Evolutionary conservation across 2,113 vertebrate species (phyloP), one percentile per base, ranked within the genome.

Genomic region (Sapajus apella): DNA sequence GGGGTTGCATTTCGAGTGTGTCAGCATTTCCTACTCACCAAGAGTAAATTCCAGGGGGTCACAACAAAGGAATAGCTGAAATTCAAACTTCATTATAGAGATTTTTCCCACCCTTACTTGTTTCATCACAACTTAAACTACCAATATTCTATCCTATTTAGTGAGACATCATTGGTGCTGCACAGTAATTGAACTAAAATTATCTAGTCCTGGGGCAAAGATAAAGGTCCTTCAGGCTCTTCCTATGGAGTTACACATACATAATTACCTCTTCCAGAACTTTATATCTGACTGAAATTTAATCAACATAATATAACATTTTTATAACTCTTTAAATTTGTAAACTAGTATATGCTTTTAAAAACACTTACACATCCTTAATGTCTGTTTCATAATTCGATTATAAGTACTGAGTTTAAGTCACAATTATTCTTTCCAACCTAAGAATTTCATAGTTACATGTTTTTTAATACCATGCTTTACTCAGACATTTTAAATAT

Each of bases 21-120:
- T 99, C 99, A 99, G 99, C 98, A 93, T 98, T 99, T 99, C 98
- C 86, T 97, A 72, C 98, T 98, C 97, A 97, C 98, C 98, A 98
- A 97, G 97, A 98, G 98, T 97, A 96, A 98, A 99, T 99, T 99
- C 98, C 97, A 97, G 97, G 97, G 92, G 96, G 95, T 97, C 97
- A 98, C 97, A 98, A 98, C 97, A 99, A 96, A 97, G 95, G 88
- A 90, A 97, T 91, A 95, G 81, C 84, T 97, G 97, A 97, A 87
- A 86, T 97, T 95, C 73, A 13, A 98, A 95, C 94, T 94, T 87
- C 92, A 90, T 95, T 86, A 95, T 94, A 97, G 92, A 91, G 82
- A 90, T 96, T 98, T 98, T 96, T 97, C 96, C 97, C 92, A 83
- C 94, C 50, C 58, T 94, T 97, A 90, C 97, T 98, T 97, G 97